Percentiles rank a stretch among this genome's conserved stretches.
Conservation (phyloP, 2,797 vertebrate genomes). For the Poliocrania exsul region DNA sequence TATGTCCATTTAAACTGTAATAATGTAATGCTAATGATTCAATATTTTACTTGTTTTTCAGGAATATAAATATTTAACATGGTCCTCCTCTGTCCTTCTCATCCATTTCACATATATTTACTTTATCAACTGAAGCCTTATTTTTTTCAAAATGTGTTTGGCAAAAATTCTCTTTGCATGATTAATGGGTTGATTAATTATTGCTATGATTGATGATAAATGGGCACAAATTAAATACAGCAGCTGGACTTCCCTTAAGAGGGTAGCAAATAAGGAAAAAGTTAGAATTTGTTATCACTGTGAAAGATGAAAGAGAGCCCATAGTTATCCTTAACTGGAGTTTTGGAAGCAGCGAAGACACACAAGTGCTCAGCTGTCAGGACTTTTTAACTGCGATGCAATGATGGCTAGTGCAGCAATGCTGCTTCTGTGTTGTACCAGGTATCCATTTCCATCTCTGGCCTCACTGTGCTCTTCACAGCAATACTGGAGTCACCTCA, state of each 20-base stretch:
- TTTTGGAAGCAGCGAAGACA: too few relatives aligned
- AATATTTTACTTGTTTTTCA: not conserved
- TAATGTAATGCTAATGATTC: not conserved
- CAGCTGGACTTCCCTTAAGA: too few relatives aligned
- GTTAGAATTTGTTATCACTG: too few relatives aligned
- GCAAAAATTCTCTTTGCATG: not conserved
- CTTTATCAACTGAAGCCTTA: not conserved
- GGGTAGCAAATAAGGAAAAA: too few relatives aligned
- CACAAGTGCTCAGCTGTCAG: too few relatives aligned
- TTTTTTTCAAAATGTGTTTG: not conserved
- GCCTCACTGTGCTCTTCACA: not conserved
- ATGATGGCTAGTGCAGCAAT: not conserved
- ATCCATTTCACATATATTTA: not conserved
- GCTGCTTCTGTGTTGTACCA: not conserved
- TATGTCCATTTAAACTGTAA: not conserved
- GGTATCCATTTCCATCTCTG: not conserved
- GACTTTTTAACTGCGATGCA: too few relatives aligned
- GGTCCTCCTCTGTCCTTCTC: not conserved
- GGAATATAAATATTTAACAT: not conserved
- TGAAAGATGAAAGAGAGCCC: too few relatives aligned
- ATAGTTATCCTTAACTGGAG: too few relatives aligned
- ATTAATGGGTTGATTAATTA: too few relatives aligned
- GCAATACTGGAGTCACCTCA: not conserved
- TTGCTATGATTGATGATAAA: too few relatives aligned
- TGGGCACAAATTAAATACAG: too few relatives aligned